Evolutionary conservation across 1,140 invertebrate species (phyloP).

Genomic region (Monomorium pharaonis): DNA sequence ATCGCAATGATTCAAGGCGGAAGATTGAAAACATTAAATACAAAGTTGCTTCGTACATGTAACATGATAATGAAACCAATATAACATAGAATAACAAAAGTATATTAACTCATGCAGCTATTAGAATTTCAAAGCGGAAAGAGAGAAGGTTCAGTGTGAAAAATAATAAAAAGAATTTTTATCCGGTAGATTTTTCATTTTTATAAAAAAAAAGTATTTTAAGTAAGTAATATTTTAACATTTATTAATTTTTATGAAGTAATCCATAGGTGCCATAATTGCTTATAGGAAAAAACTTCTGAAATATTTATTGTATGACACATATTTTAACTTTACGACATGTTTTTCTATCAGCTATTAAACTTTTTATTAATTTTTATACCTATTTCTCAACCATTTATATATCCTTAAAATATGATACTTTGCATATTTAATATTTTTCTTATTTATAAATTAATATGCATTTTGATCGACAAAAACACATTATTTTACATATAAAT

Average conservation of each 20-base stretch:
- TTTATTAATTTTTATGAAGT: neutral
- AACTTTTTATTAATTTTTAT: neutral
- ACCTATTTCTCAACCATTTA: neutral
- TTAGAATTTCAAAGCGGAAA: neutral
- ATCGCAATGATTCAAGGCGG: constrained; percentile 28
- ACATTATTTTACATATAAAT: neutral
- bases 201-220: neutral
- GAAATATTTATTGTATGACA: neutral
- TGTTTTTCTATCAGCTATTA: neutral
- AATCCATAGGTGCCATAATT: neutral
- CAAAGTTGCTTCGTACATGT: neutral
- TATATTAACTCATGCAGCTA: neutral
- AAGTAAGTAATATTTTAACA: neutral
- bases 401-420: neutral
- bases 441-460: neutral
- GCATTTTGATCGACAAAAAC: neutral
- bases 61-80: neutral
- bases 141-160: neutral
- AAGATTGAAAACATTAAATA: constrained; percentile 7
- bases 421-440: neutral
- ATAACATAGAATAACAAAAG: neutral
- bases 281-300: neutral
- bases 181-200: neutral
- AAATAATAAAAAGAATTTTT: neutral
- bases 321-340: neutral